Conservation (phyloP, 2,888 invertebrate species). For the Argyra leucocephala region DNA sequence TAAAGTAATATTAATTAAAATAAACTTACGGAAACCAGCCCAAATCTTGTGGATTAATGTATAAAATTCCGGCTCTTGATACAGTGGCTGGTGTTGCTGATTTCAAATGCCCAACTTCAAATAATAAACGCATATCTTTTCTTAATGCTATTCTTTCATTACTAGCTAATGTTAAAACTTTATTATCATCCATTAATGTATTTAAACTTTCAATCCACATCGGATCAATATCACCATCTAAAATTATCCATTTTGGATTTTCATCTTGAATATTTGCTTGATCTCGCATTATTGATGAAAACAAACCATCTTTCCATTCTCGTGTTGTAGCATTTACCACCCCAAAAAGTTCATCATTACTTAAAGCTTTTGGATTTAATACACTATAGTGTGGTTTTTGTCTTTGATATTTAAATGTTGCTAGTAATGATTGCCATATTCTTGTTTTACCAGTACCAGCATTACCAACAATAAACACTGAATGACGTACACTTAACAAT, state of each 20-base stretch:
- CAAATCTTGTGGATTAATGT: constrained; percentile 85
- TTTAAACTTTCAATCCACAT: constrained; percentile 93
- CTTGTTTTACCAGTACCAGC: constrained; percentile 88
- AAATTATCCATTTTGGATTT: constrained; percentile 86
- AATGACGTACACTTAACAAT: constrained; percentile 85
- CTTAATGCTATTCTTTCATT: constrained; percentile 90
- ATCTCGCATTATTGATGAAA: constrained; percentile 88
- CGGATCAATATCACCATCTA: constrained; percentile 79
- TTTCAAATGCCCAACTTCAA: constrained; percentile 83
- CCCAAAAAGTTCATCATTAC: constrained; percentile 90
- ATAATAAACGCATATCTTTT: constrained; percentile 77
- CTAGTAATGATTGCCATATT: constrained; percentile 84
- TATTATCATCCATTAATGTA: constrained; percentile 96
- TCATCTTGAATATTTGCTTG: constrained; percentile 64
- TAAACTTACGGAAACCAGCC: constrained; percentile 84
- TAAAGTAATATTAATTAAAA: too few species aligned
- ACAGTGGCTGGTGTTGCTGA: constrained; percentile 95
- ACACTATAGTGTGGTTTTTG: constrained; percentile 76
- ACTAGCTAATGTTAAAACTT: constrained; percentile 86
- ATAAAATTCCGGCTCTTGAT: constrained; percentile 87
- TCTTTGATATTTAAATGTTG: constrained; percentile 58
- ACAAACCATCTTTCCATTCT: constrained; percentile 85
- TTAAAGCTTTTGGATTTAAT: constrained; percentile 86
- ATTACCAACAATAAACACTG: constrained; percentile 78
- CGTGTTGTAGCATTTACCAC: constrained; percentile 86